phyloP scores from a whole-genome alignment of 2,113 vertebrate species.

The Spilogale gracilis region DNA sequence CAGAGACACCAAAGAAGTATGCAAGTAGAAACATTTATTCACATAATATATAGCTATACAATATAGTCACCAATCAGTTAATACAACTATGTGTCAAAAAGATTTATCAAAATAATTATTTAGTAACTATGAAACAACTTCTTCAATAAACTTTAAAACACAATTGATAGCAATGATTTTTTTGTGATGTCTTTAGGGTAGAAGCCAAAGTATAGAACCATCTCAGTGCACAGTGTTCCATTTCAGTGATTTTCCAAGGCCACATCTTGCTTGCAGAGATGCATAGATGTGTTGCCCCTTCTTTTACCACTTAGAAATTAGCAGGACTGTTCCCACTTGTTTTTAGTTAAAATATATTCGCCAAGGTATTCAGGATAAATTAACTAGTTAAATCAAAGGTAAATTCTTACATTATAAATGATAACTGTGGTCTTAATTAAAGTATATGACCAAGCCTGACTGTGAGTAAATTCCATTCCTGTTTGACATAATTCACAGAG shows the following conservation, averaged over 20 bases:
- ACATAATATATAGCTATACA: neutral
- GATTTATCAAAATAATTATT: neutral
- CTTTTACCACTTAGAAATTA: neutral
- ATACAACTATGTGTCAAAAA: neutral
- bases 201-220: neutral
- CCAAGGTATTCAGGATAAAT: neutral
- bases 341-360: neutral
- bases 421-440: neutral
- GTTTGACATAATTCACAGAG: neutral
- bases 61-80: neutral
- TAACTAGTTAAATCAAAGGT: neutral
- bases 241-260: neutral
- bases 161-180: neutral
- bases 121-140: neutral
- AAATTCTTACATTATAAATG: neutral
- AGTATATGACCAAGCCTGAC: neutral
- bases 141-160: neutral
- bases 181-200: neutral
- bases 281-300: neutral
- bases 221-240: neutral
- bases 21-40: neutral
- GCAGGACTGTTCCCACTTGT: neutral
- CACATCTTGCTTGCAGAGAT: neutral
- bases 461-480: neutral
- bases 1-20: neutral